phyloP scores from a whole-genome alignment of 1,140 invertebrate genomes.

The Sycobia sp. region DNA sequence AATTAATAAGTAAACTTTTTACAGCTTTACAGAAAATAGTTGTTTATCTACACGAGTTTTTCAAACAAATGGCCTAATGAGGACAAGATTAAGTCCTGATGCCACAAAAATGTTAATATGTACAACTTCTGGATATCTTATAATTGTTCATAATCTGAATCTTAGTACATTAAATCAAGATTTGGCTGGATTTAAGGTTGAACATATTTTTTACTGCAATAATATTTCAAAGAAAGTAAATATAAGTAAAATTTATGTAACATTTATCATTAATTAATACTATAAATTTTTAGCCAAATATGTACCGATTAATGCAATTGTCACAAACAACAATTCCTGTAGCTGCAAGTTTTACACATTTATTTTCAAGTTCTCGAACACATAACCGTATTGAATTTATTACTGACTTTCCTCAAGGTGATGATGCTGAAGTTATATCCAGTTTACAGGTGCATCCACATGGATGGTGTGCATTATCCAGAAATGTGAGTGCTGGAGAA shows the following conservation, averaged over 20 bases:
- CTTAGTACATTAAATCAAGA: slow-evolving; percentile 79
- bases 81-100: slow-evolving; percentile 84
- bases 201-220: background rate
- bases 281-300: slow-evolving; percentile 81
- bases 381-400: slow-evolving; percentile 88
- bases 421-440: slow-evolving; percentile 88
- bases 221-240: slow-evolving; percentile 9
- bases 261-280: no score
- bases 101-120: slow-evolving; percentile 87
- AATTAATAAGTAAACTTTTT: slow-evolving; percentile 26
- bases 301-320: slow-evolving; percentile 88
- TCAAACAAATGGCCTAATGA: slow-evolving; percentile 82
- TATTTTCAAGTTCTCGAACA: slow-evolving; percentile 76
- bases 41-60: slow-evolving; percentile 83
- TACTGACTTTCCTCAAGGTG: slow-evolving; percentile 82
- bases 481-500: slow-evolving; percentile 86
- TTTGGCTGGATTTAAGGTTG: slow-evolving; percentile 83
- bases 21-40: slow-evolving; percentile 75
- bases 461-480: slow-evolving; percentile 85
- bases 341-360: slow-evolving; percentile 76
- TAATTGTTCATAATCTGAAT: slow-evolving; percentile 88
- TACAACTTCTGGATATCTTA: slow-evolving; percentile 86
- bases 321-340: slow-evolving; percentile 79
- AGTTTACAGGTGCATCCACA: slow-evolving; percentile 90
- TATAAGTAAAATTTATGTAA: background rate